phyloP scores from a whole-genome alignment of 2,888 invertebrate genomes.

The Sphinx pinastri region DNA sequence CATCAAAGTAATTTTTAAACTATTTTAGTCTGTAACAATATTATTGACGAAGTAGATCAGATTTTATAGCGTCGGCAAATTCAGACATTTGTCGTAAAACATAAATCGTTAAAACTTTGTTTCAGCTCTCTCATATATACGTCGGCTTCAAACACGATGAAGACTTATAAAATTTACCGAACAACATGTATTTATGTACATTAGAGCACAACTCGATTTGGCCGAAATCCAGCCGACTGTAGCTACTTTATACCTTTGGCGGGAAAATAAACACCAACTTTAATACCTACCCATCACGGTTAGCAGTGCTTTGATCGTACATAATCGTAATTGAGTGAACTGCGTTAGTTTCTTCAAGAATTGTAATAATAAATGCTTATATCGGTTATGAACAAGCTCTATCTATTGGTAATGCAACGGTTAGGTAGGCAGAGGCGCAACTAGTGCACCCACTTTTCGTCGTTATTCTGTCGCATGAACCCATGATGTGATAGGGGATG shows the following conservation, averaged over 20 bases:
- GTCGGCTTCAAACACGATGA: slow-evolving; percentile 52
- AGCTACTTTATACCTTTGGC: slow-evolving; percentile 63
- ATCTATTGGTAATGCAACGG: background rate
- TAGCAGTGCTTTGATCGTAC: background rate
- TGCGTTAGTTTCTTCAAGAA: slow-evolving; percentile 23
- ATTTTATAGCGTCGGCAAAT: slow-evolving; percentile 46
- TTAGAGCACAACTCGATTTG: slow-evolving; percentile 65
- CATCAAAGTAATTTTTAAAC: slow-evolving; percentile 25
- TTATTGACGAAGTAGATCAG: slow-evolving; percentile 41
- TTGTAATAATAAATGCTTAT: slow-evolving; percentile 13
- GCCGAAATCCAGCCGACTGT: slow-evolving; percentile 63
- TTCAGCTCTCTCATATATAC: slow-evolving; percentile 45
- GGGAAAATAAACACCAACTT: slow-evolving; percentile 49
- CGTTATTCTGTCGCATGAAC: no score
- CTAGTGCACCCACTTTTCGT: no score
- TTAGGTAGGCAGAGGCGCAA: no score
- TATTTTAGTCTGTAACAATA: slow-evolving; percentile 35
- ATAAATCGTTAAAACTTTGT: slow-evolving; percentile 50
- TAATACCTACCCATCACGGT: slow-evolving; percentile 9
- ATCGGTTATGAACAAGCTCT: slow-evolving; percentile 3
- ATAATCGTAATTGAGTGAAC: slow-evolving; percentile 15
- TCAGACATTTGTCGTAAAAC: slow-evolving; percentile 48
- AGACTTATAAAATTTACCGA: slow-evolving; percentile 59
- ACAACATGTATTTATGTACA: slow-evolving; percentile 43
- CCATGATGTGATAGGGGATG: no score